Evolutionary conservation across 2,888 invertebrate genomes (phyloP), one percentile per base, ranked within the genome.

Genomic region (Phania funesta): DNA sequence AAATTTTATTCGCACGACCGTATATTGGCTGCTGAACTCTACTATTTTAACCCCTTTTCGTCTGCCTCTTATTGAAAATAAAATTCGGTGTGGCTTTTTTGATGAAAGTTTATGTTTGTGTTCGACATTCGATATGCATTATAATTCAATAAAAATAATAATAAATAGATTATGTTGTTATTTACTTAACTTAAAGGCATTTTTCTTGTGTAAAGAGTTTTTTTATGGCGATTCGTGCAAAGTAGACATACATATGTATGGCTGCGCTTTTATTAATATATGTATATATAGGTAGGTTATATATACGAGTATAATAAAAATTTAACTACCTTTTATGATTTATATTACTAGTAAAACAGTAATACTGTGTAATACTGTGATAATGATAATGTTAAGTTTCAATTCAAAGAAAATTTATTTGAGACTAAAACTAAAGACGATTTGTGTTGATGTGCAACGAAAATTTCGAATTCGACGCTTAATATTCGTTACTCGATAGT

Each of bases 61-160:
- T 50, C 32, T 56, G 44, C 7, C 3, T 13, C 3, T 50, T 32
- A 44, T 60, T 48, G 60, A 62, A 54, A 32, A 46, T 18, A 22
- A 56, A 44, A 58, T 60, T 38, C 9, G 71, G 60, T 76, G 32
- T 52, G 58, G 50, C 35, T 77, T 83, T 67, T 79, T 54, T 86
- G 87, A n/a, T 88, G 87, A 6, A 18, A 26, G 18, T 86, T 87
- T 86, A 87, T 89, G 84, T 84, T 84, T 67, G 71, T 83, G 85
- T 84, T 84, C 67, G 70, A 85, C 86, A 87, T 89, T 88, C 86
- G 87, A 85, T 87, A 85, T 86, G 88, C 88, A 89, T 89, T 89
- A 89, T 87, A 87, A 88, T 88, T 88, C 88, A 88, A 89, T 89
- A 88, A 89, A 86, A 87, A 89, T 89, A 89, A 89, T 58, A 71